phyloP scores from a whole-genome alignment of 2,888 invertebrate genomes.

The Byasa hedistus region DNA sequence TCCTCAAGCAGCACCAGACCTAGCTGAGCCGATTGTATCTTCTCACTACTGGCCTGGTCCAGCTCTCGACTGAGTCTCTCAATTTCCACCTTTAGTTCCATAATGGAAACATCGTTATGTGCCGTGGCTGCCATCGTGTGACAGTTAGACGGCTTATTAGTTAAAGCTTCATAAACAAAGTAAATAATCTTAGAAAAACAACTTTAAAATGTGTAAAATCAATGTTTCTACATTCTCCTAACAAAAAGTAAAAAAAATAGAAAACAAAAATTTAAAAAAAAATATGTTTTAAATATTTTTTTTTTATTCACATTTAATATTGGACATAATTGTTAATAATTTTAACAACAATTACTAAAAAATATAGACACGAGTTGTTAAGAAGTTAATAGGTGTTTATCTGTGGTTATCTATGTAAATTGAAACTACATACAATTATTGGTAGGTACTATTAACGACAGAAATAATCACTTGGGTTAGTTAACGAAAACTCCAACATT shows the following conservation, averaged over 20 bases:
- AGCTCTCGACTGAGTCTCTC: constrained; percentile 93
- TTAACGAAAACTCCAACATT: too few species aligned
- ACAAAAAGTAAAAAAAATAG: constrained; percentile 66
- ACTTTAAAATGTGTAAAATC: constrained; percentile 79
- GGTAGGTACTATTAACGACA: too few species aligned
- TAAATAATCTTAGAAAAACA: constrained; percentile 78
- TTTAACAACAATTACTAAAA: too few species aligned
- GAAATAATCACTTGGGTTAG: too few species aligned
- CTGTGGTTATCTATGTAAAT: too few species aligned
- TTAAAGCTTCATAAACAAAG: constrained; percentile 75
- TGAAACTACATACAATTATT: too few species aligned
- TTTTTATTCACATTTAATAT: too few species aligned
- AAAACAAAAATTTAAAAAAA: too few species aligned
- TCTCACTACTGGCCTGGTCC: constrained; percentile 95
- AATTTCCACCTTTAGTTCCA: constrained; percentile 88
- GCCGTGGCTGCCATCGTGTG: constrained; percentile 76
- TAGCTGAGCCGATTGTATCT: constrained; percentile 97
- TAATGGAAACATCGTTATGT: constrained; percentile 70
- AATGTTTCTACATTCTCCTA: constrained; percentile 79
- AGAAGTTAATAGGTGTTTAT: too few species aligned
- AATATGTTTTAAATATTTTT: too few species aligned
- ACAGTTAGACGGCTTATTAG: constrained; percentile 67
- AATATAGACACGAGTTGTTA: too few species aligned
- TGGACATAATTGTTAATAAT: too few species aligned
- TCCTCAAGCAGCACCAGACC: constrained; percentile 97